Evolutionary conservation across 2,888 invertebrate genomes (phyloP), one percentile per base, ranked within the genome.

Genomic region (Papilio protenor): DNA sequence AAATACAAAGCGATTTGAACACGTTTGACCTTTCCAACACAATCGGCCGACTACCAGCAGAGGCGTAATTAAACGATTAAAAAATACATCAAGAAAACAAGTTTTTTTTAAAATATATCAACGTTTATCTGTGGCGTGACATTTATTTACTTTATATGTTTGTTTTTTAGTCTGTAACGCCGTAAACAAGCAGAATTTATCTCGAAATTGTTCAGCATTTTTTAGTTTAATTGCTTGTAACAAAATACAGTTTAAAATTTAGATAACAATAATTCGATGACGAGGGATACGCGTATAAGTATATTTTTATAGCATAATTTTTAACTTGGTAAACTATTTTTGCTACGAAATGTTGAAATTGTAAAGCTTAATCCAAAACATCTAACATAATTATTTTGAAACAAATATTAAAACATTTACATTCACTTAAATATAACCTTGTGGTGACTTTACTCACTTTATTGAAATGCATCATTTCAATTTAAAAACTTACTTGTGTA

Each of bases 61-160:
- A 52, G 57, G 57, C 76, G 59, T 52, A 76, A 76, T 76, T 77
- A 61, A 76, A 64, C 66, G 57, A 73, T 76, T 59, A 75, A 78
- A 78, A 73, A 27, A 61, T 64, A 64, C n/a, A 73, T 21, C 61
- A 66, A 77, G 52, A 72, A 78, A 78, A 78, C 72, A 72, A 75
- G 70, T 75, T 78, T 45, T 78, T 74, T 76, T 71, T 47, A 52
- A 61, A 33, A 33, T 33, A 49, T 76, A 33, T 59, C 33, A 69
- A 45, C 59, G 73, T 47, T 77, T 77, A 73, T 73, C 66, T 77
- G 57, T 73, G 40, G 69, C 16, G 69, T 73, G 77, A 77, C 73
- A 77, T 77, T 77, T 77, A 45, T 69, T 73, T 73, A 69, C 55
- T 70, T 57, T 23, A 71, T 47, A 57, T 55, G 27, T 70, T 71